Conservation (phyloP, 1,140 invertebrate genomes). For the Schmidtea mediterranea region DNA sequence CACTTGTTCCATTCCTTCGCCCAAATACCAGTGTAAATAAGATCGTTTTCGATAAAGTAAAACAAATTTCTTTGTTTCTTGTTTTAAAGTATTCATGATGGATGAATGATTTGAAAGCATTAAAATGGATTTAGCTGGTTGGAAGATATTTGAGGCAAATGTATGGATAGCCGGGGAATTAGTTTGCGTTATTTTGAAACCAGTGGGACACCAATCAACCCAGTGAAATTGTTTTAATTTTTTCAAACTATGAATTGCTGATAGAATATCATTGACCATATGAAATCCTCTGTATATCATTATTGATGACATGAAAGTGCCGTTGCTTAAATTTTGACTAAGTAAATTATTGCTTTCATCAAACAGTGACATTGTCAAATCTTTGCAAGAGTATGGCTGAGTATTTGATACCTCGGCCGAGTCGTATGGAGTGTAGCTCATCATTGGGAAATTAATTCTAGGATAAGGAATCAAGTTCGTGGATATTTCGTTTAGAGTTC, state of each 20-base stretch:
- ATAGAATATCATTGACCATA: slow-evolving; percentile 11
- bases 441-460: not conserved
- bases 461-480: not conserved
- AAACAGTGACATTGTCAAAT: slow-evolving; percentile 52
- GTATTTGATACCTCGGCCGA: slow-evolving; percentile 36
- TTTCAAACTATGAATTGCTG: not conserved
- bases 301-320: slow-evolving; percentile 46
- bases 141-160: slow-evolving; percentile 9
- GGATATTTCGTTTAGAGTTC: not conserved
- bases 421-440: not conserved
- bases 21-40: slow-evolving; percentile 16
- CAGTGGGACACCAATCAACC: slow-evolving; percentile 66
- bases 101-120: slow-evolving; percentile 10
- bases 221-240: slow-evolving; percentile 39
- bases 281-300: slow-evolving; percentile 51
- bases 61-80: not conserved
- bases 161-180: slow-evolving; percentile 13
- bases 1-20: slow-evolving; percentile 10
- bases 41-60: slow-evolving; percentile 7
- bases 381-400: slow-evolving; percentile 44
- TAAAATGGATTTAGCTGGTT: slow-evolving; percentile 17
- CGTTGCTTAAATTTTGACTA: slow-evolving; percentile 32
- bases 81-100: not conserved
- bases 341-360: slow-evolving; percentile 58
- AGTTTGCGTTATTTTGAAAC: slow-evolving; percentile 22